These are phyloP conservation scores for Gobio occitaniae DNA, from an alignment of 2,797 vertebrate genomes.

Conservation along the genomic window DNA sequence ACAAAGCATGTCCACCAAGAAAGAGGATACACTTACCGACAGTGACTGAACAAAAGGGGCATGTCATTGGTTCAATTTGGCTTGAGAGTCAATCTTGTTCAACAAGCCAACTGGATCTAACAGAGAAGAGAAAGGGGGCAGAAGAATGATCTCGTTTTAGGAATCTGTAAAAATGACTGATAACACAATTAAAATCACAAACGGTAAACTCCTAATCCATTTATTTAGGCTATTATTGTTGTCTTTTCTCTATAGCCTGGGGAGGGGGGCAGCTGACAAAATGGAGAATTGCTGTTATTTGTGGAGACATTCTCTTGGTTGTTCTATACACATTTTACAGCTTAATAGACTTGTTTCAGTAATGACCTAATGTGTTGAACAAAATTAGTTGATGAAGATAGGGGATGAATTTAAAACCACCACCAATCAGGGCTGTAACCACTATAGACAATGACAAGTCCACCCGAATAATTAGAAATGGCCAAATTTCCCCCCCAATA, in stretches of 20 bases:
- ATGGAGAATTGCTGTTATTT: neutral
- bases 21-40: neutral
- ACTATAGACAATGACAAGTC: too few relatives aligned
- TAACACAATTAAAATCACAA: neutral
- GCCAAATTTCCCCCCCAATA: too few relatives aligned
- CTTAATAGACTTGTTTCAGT: constrained; percentile 2
- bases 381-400: neutral
- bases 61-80: neutral
- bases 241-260: neutral
- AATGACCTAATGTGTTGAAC: neutral
- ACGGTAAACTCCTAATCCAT: neutral
- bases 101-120: neutral
- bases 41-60: neutral
- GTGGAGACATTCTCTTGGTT: neutral
- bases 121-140: neutral
- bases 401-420: neutral
- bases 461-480: too few relatives aligned
- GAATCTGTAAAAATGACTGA: neutral
- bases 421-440: neutral
- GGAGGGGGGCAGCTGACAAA: neutral
- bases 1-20: neutral
- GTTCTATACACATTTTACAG: neutral
- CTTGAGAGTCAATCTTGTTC: neutral
- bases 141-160: neutral
- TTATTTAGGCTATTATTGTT: constrained; percentile 1